Evolutionary conservation across 2,797 vertebrate genomes (phyloP).

Genomic region (Sebastes taczanowskii): DNA sequence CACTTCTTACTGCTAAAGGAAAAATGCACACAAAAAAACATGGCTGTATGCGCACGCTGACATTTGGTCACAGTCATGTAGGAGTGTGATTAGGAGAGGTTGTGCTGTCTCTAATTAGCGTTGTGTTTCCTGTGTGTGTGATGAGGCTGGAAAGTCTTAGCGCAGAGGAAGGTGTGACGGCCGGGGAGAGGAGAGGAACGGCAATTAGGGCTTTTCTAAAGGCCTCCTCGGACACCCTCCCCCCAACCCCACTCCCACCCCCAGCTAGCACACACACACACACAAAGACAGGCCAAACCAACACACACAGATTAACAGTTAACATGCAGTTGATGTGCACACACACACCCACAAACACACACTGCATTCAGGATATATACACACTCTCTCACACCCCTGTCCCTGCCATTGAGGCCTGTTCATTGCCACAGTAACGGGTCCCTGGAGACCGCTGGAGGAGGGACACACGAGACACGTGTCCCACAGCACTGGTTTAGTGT

Average conservation of each 20-base stretch:
- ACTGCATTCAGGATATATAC: conserved; percentile 42
- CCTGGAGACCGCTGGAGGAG: conserved; percentile 81
- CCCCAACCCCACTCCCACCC: conserved; percentile 26
- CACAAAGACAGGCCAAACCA: conserved; percentile 39
- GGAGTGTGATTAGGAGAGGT: conserved; percentile 71
- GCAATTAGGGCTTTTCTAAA: conserved; percentile 91
- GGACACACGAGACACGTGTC: conserved; percentile 62
- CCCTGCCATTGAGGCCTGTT: conserved; percentile 83
- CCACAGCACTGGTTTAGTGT: conserved; percentile 59
- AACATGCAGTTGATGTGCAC: conserved; percentile 47
- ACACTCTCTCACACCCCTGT: conserved; percentile 42
- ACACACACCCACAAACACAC: conserved; percentile 28
- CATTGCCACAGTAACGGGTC: conserved; percentile 91
- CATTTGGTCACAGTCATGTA: conserved; percentile 68
- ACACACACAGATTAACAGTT: conserved; percentile 60
- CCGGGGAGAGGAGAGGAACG: conserved; percentile 68
- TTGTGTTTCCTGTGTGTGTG: conserved; percentile 72
- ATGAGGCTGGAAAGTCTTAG: conserved; percentile 70
- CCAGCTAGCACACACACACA: conserved; percentile 15
- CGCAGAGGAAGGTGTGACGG: conserved; percentile 73
- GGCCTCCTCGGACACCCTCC: conserved; percentile 81
- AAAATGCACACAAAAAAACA: conserved; percentile 9
- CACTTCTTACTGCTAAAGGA: conserved; percentile 9
- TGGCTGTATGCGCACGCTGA: conserved; percentile 55
- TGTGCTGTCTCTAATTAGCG: conserved; percentile 88